Evolutionary conservation across 2,888 invertebrate genomes (phyloP).

Genomic region (Cerceris rybyensis): DNA sequence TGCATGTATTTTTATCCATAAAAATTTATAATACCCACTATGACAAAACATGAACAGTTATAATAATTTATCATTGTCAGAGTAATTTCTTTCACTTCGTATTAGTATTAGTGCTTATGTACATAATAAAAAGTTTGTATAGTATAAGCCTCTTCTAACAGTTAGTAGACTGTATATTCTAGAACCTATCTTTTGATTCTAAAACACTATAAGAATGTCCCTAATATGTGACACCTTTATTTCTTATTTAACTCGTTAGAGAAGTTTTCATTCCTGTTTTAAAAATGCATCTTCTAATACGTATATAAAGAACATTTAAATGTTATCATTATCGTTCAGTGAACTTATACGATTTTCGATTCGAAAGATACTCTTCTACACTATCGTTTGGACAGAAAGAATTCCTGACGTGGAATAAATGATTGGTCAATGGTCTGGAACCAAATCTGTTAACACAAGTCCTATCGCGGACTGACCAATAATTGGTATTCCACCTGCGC

Average conservation of each 20-base stretch:
- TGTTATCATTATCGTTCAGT: conserved; percentile 76
- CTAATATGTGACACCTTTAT: conserved; percentile 30
- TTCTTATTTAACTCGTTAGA: conserved; percentile 2
- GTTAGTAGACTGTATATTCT: conserved; percentile 19
- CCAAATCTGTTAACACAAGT: conserved; percentile 78
- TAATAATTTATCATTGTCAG: conserved; percentile 28
- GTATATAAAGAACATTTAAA: conserved; percentile 59
- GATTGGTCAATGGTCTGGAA: conserved; percentile 69
- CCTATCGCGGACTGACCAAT: conserved; percentile 78
- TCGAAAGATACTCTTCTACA: conserved; percentile 73
- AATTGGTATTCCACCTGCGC: conserved; percentile 76
- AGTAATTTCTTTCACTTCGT: neutral
- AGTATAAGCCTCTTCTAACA: conserved; percentile 19
- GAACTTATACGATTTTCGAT: conserved; percentile 74
- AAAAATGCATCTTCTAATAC: conserved; percentile 13
- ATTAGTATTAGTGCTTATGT: conserved; percentile 42
- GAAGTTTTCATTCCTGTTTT: conserved; percentile 7
- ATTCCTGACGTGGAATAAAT: conserved; percentile 70
- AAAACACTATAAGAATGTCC: conserved; percentile 25
- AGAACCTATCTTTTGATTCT: conserved; percentile 40
- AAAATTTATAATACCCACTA: conserved; percentile 36
- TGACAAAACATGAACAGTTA: conserved; percentile 55
- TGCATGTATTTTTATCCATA: conserved; percentile 34
- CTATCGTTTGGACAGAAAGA: conserved; percentile 71
- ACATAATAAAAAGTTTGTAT: conserved; percentile 42